Conservation (phyloP, 2,113 vertebrate genomes). For the Pollimyrus isidori region DNA sequence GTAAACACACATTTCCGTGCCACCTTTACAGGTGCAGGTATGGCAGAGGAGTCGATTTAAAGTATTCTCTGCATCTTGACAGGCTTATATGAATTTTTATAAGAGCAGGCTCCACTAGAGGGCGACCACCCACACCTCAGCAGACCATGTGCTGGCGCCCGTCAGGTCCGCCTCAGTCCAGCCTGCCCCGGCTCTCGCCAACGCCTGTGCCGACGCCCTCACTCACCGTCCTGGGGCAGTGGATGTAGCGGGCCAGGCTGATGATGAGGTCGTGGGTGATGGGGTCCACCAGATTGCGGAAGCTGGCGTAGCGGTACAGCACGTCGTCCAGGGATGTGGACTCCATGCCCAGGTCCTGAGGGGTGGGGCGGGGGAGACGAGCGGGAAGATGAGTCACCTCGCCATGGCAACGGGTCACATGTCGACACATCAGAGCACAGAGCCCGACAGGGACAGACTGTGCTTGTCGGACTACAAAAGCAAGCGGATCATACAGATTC, state of each 20-base stretch:
- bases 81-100: neutral
- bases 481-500: neutral
- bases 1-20: neutral
- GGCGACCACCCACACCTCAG: neutral
- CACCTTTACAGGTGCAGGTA: neutral
- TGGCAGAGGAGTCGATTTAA: neutral
- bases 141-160: neutral
- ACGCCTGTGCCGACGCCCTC: neutral
- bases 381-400: neutral
- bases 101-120: neutral
- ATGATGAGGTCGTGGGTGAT: constrained; percentile 97
- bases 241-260: constrained; percentile 88
- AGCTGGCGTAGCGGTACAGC: constrained; percentile 93
- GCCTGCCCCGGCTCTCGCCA: neutral
- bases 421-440: neutral
- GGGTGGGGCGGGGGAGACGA: constrained; percentile 2
- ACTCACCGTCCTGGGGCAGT: constrained; percentile 88
- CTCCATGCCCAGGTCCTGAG: constrained; percentile 95
- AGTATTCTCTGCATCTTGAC: neutral
- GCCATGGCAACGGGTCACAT: neutral
- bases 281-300: constrained; percentile 94
- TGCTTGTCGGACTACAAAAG: neutral
- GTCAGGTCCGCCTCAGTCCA: neutral
- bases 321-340: constrained; percentile 95
- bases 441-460: neutral